Conservation (phyloP, 2,888 invertebrate species). For the Cloeon dipterum region DNA sequence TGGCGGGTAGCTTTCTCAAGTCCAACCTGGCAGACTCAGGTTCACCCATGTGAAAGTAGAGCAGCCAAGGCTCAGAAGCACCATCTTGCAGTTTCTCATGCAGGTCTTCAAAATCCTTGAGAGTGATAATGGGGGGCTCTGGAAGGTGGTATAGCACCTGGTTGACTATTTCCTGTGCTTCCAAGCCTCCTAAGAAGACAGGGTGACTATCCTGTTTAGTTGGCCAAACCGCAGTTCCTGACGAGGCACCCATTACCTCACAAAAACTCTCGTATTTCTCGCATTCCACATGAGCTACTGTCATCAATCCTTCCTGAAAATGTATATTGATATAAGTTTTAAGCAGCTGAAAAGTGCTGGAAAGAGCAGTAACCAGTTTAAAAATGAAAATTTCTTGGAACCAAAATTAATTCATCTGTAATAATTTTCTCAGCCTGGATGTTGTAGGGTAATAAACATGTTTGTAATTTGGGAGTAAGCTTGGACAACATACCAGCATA, state of each 20-base stretch:
- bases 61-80: conserved; percentile 23
- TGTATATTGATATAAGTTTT: too few relatives aligned
- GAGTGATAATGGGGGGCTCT: conserved; percentile 29
- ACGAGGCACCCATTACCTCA: conserved; percentile 17
- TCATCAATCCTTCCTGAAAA: conserved; percentile 16
- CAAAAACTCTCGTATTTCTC: conserved; percentile 21
- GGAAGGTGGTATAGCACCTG: conserved; percentile 34
- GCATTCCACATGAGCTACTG: conserved; percentile 28
- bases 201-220: not conserved
- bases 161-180: conserved; percentile 29
- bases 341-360: too few relatives aligned
- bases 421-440: conserved; percentile 12
- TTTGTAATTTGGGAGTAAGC: conserved; percentile 5
- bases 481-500: conserved; percentile 34
- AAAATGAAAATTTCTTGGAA: not conserved
- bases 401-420: not conserved
- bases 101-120: conserved; percentile 26
- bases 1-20: conserved; percentile 32
- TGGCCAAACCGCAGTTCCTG: conserved; percentile 5
- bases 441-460: conserved; percentile 9
- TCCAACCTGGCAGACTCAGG: conserved; percentile 27
- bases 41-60: conserved; percentile 28
- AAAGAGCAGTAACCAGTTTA: too few relatives aligned
- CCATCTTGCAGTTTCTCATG: conserved; percentile 14
- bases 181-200: conserved; percentile 8